Conservation (phyloP, 2,797 vertebrate genomes). For the Pelochelys cantorii region DNA sequence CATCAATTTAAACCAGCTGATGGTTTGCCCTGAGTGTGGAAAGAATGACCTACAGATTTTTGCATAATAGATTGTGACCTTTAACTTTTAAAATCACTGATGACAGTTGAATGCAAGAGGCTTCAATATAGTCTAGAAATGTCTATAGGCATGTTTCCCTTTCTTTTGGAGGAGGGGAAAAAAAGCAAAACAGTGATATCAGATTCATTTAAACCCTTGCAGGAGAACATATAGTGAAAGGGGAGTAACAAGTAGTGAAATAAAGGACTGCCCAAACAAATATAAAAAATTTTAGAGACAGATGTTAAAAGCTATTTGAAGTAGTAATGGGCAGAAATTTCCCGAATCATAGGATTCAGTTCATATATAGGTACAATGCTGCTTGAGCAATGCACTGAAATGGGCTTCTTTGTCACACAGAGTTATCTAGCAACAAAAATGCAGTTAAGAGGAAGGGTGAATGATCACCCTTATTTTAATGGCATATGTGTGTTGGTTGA, state of each 20-base stretch:
- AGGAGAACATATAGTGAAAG: background rate
- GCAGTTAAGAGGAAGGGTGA: background rate
- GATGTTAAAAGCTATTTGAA: background rate
- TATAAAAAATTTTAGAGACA: accelerated
- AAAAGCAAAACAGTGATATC: background rate
- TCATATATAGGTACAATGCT: background rate
- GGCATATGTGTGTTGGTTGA: background rate
- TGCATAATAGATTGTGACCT: background rate
- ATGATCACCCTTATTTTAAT: background rate
- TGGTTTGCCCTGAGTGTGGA: background rate
- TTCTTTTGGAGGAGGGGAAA: background rate
- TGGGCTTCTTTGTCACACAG: background rate
- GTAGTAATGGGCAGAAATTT: background rate
- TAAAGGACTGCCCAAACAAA: background rate
- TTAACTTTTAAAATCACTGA: background rate
- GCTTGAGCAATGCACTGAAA: background rate
- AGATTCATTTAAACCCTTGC: background rate
- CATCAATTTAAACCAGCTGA: background rate
- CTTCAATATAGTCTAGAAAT: background rate
- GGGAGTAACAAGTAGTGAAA: background rate
- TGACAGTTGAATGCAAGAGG: background rate
- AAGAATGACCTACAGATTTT: background rate
- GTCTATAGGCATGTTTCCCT: background rate
- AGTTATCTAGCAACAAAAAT: background rate
- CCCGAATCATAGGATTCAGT: background rate